Evolutionary conservation across 2,113 vertebrate species (phyloP).

Genomic region (Amphilophus citrinellus): DNA sequence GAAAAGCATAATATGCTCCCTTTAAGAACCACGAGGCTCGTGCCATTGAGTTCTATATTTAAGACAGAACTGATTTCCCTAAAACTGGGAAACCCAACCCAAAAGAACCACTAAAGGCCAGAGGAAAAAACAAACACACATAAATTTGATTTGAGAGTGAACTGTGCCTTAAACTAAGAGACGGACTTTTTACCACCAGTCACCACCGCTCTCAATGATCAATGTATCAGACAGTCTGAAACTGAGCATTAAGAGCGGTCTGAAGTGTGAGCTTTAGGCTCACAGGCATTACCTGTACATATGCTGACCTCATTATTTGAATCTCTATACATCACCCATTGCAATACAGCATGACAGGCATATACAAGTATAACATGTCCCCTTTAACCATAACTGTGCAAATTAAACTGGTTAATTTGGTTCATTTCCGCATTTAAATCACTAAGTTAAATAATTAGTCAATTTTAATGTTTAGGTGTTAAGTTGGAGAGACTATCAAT

Average conservation of each 20-base stretch:
- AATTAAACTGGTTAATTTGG: not conserved
- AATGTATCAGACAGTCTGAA: not conserved
- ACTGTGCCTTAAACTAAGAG: not conserved
- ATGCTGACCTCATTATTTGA: not conserved
- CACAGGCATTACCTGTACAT: not conserved
- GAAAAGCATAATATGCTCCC: not conserved
- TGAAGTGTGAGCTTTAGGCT: not conserved
- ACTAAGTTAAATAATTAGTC: not conserved
- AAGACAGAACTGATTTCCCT: not conserved
- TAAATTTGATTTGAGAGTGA: not conserved
- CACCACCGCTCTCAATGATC: not conserved
- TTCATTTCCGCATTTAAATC: not conserved
- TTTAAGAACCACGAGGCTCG: not conserved
- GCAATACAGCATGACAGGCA: not conserved
- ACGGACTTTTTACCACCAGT: not conserved
- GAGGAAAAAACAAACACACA: fast-evolving
- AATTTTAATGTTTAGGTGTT: too few species aligned
- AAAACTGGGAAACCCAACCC: not conserved
- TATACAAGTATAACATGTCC: too few species aligned
- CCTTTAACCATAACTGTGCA: not conserved
- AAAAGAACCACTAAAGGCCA: not conserved
- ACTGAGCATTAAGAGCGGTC: not conserved
- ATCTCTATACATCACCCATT: not conserved
- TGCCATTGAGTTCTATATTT: not conserved
- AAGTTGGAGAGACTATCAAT: too few species aligned